Evolutionary conservation across 1,140 invertebrate species (phyloP).

Genomic region (Drosophila repletoides): DNA sequence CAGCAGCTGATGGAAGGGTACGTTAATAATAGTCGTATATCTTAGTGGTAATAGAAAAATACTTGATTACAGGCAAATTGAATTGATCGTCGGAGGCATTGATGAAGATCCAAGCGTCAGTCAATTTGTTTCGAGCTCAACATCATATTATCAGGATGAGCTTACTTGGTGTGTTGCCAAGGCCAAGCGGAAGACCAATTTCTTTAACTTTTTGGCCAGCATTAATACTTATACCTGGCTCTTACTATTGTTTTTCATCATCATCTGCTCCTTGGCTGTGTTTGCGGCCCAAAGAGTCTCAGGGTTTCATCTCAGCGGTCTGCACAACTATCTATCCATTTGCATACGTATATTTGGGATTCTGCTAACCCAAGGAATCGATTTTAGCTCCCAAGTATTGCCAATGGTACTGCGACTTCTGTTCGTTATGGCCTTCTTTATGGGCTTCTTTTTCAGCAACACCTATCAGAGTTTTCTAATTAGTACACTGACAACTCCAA

Average conservation of each 20-base stretch:
- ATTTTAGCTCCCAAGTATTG: conserved; percentile 23
- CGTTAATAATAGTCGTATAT: not conserved
- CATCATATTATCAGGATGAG: conserved; percentile 74
- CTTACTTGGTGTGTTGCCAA: conserved; percentile 78
- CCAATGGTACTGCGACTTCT: conserved; percentile 34
- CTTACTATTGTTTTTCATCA: conserved; percentile 47
- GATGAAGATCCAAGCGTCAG: conserved; percentile 77
- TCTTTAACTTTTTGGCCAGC: conserved; percentile 71
- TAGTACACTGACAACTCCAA: conserved; percentile 71
- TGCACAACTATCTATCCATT: conserved; percentile 49
- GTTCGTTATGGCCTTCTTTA: conserved; percentile 50
- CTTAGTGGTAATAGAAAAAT: no score
- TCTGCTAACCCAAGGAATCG: conserved; percentile 58
- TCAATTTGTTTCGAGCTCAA: conserved; percentile 70
- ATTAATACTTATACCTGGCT: conserved; percentile 50
- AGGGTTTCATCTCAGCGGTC: not conserved
- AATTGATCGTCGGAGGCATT: conserved; percentile 75
- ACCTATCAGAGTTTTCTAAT: conserved; percentile 76
- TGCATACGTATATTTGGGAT: conserved; percentile 54
- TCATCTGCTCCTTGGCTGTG: conserved; percentile 46
- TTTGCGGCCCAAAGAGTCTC: conserved; percentile 42
- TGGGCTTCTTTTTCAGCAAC: conserved; percentile 72
- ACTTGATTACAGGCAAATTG: conserved; percentile 51
- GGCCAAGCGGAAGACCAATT: conserved; percentile 53
- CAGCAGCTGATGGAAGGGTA: conserved; percentile 76